A percentile compares a stretch with the other conserved stretches of the same genome.
Conservation (phyloP, 2,888 invertebrate genomes). For the Eurytoma adleriae region DNA sequence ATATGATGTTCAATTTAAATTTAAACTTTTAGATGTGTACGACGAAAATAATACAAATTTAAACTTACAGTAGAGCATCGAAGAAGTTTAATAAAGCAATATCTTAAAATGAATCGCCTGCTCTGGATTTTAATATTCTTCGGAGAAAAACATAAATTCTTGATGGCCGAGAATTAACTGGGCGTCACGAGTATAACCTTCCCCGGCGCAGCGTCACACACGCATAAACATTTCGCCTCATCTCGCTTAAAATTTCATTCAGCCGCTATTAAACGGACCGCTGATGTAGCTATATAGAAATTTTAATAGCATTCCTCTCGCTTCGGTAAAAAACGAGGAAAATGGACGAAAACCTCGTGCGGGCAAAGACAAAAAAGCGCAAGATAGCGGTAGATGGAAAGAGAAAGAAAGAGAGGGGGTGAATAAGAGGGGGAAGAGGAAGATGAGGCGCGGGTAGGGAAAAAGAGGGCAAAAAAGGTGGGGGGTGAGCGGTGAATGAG, state of each 20-base stretch:
- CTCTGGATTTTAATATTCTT: too few species aligned
- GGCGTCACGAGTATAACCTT: too few species aligned
- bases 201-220: too few species aligned
- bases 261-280: constrained; percentile 8
- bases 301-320: constrained; percentile 13
- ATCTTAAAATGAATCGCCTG: too few species aligned
- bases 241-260: background rate
- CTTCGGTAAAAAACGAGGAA: background rate
- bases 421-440: constrained; percentile 13
- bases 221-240: too few species aligned
- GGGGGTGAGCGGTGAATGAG: constrained; percentile 49
- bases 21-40: too few species aligned
- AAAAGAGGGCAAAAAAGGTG: constrained; percentile 37
- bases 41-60: too few species aligned
- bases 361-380: background rate
- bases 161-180: too few species aligned
- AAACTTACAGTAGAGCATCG: too few species aligned
- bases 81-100: too few species aligned
- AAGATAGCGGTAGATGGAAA: background rate
- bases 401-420: background rate
- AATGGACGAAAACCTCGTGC: constrained; percentile 1
- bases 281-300: constrained; percentile 5
- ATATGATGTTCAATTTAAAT: too few species aligned
- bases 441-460: constrained; percentile 1
- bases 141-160: too few species aligned